Evolutionary conservation across 2,113 vertebrate genomes (phyloP).

Genomic region (Epinephelus moara): DNA sequence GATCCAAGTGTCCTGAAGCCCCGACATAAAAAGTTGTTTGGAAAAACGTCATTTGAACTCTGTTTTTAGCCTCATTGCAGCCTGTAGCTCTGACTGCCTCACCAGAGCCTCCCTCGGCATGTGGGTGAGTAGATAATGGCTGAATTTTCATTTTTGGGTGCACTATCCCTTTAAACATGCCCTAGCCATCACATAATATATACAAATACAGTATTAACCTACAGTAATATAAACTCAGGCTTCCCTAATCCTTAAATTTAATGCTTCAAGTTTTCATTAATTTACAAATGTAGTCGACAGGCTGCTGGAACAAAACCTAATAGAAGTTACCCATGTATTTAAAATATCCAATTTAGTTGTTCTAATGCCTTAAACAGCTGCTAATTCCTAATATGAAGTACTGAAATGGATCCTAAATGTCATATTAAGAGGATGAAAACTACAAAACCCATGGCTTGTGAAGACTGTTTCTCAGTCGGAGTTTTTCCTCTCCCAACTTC

Average conservation of each 20-base stretch:
- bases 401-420: neutral
- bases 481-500: neutral
- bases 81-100: too few species aligned
- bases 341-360: neutral
- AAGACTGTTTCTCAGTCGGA: neutral
- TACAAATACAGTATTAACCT: neutral
- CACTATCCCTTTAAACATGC: neutral
- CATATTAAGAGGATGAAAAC: neutral
- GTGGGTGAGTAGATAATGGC: too few species aligned
- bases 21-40: too few species aligned
- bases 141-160: too few species aligned
- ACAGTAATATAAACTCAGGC: neutral
- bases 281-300: constrained; percentile 21
- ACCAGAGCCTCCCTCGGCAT: too few species aligned
- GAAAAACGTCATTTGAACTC: too few species aligned
- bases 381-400: neutral
- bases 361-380: neutral
- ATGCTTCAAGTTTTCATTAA: neutral
- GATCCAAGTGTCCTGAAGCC: too few species aligned
- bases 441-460: neutral
- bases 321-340: neutral
- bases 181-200: neutral
- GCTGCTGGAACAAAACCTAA: constrained; percentile 11
- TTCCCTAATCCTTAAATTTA: constrained; percentile 13
- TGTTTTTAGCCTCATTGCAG: too few species aligned